These are phyloP conservation scores for Picathartes gymnocephalus DNA, from an alignment of 2,113 vertebrate species.

Conservation along the genomic window DNA sequence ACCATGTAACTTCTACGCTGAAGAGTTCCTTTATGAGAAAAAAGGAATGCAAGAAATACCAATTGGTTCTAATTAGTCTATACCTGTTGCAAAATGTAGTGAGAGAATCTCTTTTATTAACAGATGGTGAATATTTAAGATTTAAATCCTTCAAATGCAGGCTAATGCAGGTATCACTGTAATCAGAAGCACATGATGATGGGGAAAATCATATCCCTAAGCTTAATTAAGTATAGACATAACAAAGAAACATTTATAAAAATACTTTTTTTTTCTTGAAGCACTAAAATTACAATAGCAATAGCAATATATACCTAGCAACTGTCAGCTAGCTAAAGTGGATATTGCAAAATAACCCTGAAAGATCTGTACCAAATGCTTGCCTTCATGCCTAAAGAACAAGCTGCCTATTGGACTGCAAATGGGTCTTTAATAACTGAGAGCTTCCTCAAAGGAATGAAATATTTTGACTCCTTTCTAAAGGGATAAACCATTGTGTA, in stretches of 20 bases:
- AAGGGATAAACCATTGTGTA: not conserved
- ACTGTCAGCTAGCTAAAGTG: not conserved
- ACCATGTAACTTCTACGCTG: not conserved
- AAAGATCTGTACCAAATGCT: not conserved
- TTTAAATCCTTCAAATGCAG: not conserved
- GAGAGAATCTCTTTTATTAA: slow-evolving; percentile 2
- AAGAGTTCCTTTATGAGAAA: not conserved
- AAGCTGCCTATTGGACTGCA: not conserved
- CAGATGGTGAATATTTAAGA: slow-evolving; percentile 10
- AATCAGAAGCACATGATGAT: slow-evolving; percentile 54
- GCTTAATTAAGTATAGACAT: slow-evolving; percentile 45
- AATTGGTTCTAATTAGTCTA: slow-evolving; percentile 9
- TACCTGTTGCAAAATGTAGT: slow-evolving; percentile 1
- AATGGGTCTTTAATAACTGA: not conserved
- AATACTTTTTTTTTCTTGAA: not conserved
- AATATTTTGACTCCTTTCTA: not conserved
- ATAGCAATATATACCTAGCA: not conserved
- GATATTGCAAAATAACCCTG: not conserved
- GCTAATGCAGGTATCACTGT: not conserved
- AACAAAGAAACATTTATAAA: slow-evolving; percentile 35
- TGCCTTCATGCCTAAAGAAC: not conserved
- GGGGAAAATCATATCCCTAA: not conserved
- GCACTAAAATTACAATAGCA: not conserved
- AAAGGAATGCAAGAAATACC: not conserved
- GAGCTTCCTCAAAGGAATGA: not conserved